Conservation (phyloP, 2,113 vertebrate species). For the Ploceus nigricollis region DNA sequence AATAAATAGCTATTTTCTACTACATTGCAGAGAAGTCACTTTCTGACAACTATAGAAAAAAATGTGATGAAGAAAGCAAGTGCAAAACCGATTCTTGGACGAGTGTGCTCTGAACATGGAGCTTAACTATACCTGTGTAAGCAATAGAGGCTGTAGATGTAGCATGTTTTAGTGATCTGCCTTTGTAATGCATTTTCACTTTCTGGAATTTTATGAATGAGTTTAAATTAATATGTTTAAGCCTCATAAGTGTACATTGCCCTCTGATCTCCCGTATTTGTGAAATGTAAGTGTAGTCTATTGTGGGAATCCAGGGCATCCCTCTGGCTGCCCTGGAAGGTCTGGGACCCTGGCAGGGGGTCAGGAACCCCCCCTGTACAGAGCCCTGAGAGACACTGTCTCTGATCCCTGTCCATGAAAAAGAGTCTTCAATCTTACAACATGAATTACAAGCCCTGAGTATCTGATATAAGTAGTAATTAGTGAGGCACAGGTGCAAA, state of each 20-base stretch:
- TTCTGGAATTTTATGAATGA: neutral
- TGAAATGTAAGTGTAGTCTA: neutral
- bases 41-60: neutral
- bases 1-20: neutral
- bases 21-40: neutral
- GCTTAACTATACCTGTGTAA: neutral
- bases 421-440: too few relatives aligned
- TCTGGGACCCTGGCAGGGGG: too few relatives aligned
- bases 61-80: neutral
- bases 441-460: too few relatives aligned
- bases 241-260: fast-evolving
- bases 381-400: too few relatives aligned
- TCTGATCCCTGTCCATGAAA: too few relatives aligned
- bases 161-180: neutral
- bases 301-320: too few relatives aligned
- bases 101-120: neutral
- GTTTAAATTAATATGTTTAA: neutral
- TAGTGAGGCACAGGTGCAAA: too few relatives aligned
- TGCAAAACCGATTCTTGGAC: neutral
- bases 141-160: neutral
- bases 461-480: too few relatives aligned
- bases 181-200: neutral
- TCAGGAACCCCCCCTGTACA: too few relatives aligned
- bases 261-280: neutral
- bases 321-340: too few relatives aligned